These are phyloP conservation scores for Cygnus buccinator DNA, from an alignment of 2,113 vertebrate genomes.

Conservation along the genomic window DNA sequence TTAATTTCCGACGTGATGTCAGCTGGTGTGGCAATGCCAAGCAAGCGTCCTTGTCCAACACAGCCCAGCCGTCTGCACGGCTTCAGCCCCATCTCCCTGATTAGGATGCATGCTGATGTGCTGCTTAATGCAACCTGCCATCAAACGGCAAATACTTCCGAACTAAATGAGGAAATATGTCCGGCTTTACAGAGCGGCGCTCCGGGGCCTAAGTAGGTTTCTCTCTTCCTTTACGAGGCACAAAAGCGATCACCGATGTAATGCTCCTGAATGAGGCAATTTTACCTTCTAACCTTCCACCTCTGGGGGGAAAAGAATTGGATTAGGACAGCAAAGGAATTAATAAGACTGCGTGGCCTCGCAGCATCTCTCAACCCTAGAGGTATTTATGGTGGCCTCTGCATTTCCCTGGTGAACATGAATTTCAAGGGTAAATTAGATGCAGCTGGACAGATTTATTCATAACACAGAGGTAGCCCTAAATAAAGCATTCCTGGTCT, in stretches of 20 bases:
- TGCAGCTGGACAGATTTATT: background rate
- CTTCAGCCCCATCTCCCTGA: conserved; percentile 72
- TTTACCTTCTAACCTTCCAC: conserved; percentile 35
- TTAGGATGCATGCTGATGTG: conserved; percentile 62
- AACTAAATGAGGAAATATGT: conserved; percentile 25
- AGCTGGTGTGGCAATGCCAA: conserved; percentile 76
- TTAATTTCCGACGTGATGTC: conserved; percentile 82
- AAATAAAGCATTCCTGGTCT: background rate
- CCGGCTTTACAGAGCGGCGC: background rate
- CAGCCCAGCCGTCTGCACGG: conserved; percentile 68
- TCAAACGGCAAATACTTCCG: conserved; percentile 36
- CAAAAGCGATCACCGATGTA: background rate
- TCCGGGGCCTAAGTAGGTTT: background rate
- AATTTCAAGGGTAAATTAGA: background rate
- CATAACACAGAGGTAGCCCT: background rate
- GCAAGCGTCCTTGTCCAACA: conserved; percentile 74
- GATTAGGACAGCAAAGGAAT: conserved; percentile 57
- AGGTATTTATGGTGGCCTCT: conserved; percentile 20
- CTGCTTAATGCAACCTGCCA: conserved; percentile 61
- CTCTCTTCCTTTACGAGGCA: conserved; percentile 16
- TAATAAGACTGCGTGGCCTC: background rate
- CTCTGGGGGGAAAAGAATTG: conserved; percentile 35
- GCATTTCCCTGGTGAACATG: background rate
- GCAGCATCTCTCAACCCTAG: background rate
- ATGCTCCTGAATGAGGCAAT: conserved; percentile 34